Evolutionary conservation across 2,888 invertebrate genomes (phyloP).

Genomic region (Lampropteryx suffumata): DNA sequence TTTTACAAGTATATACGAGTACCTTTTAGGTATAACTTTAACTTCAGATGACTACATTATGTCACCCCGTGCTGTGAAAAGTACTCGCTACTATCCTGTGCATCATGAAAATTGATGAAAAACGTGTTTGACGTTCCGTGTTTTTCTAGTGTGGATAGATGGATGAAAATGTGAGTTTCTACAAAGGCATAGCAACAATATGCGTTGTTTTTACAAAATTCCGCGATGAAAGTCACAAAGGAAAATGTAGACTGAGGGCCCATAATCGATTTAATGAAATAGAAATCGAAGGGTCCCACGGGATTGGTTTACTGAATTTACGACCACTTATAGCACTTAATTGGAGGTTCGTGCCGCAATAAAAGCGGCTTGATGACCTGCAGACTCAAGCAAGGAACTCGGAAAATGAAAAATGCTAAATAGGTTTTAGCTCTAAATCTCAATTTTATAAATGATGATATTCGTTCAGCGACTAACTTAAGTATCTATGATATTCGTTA

Average conservation of each 20-base stretch:
- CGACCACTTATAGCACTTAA: constrained; percentile 72
- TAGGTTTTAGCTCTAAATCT: constrained; percentile 38
- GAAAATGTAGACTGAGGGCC: constrained; percentile 61
- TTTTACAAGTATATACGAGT: too few species aligned
- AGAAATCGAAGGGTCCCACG: constrained; percentile 68
- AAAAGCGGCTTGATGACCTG: constrained; percentile 71
- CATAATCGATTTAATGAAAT: constrained; percentile 77
- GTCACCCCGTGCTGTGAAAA: too few species aligned
- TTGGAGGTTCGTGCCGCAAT: constrained; percentile 74
- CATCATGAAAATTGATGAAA: background rate
- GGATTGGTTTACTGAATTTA: constrained; percentile 74
- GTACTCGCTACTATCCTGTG: background rate
- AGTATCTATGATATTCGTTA: too few species aligned
- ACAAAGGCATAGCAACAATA: constrained; percentile 24
- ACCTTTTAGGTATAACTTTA: too few species aligned
- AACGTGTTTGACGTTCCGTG: constrained; percentile 1
- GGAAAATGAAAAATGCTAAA: constrained; percentile 55
- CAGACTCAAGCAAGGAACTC: constrained; percentile 67
- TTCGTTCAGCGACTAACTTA: constrained; percentile 25
- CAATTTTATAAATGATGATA: constrained; percentile 47
- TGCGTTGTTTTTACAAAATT: constrained; percentile 69
- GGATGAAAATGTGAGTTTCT: constrained; percentile 7
- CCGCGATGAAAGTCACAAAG: constrained; percentile 68
- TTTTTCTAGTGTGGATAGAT: constrained; percentile 1
- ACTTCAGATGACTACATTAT: too few species aligned